Evolutionary conservation across 2,113 vertebrate species (phyloP), one percentile per base, ranked within the genome.

Genomic region (Tor tambroides): DNA sequence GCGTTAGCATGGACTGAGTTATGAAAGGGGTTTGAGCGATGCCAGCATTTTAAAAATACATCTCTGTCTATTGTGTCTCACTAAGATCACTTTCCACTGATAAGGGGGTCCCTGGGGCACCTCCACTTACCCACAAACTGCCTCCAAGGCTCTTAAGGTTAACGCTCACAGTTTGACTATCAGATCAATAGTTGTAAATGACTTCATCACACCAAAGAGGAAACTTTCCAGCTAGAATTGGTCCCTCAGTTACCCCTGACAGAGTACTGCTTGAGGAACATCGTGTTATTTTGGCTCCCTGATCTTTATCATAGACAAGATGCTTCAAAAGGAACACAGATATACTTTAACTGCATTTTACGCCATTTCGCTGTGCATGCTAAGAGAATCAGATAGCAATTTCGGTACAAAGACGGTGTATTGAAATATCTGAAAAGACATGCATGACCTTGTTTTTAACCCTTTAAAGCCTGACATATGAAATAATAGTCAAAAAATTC

Each of bases 121-220:
- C 89, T 93, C 89, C 91, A 92, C 91, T 92, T 93, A 91, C 91
- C 92, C 92, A 92, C 92, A 92, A 94, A 92, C 92, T 91, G 92
- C 92, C 91, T 93, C 91, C 87, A 90, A 92, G 93, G 92, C 92
- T 92, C 90, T 91, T 92, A 92, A 90, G 91, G 93, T 94, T 93
- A 94, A 93, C 91, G 91, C 92, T 92, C 86, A 90, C 91, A 85
- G 90, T 93, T 94, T 93, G 92, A 95, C 94, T 92, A 92, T 91
- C 87, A 92, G 92, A 95, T 95, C 94, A 94, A 95, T 95, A 94
- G 92, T 92, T 94, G 91, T 93, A 94, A 95, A 94, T 92, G 93
- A 94, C 92, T 94, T 94, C 91, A 95, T 95, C 92, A 91, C 89
- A 89, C 83, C 89, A 90, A 91, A 92, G 92, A 91, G 90, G 89